Base-by-base conservation (phyloP, 2,113 vertebrate species). In the Apteryx owenii region DNA sequence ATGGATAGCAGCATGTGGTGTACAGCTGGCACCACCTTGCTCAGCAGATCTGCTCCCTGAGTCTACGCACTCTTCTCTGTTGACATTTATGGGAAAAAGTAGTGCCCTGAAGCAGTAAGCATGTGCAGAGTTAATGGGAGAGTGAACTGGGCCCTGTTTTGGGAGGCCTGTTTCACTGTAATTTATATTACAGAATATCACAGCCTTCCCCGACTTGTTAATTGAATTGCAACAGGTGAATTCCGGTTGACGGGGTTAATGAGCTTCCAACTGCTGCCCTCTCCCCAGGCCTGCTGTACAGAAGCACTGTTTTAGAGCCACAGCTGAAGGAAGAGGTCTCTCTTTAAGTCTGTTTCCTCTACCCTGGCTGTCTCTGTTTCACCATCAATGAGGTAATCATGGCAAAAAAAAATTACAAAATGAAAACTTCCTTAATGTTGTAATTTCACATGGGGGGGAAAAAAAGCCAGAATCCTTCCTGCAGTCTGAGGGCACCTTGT, bases 281-380 rank as follows among this genome's bases (percentile, higher is more conserved):
- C 56, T 54, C 17, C 44, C 18, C 16, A 9, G 5, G 4, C 4
- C 40, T 8, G 58, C 69, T 12, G 33, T 8, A 0, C 25, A 8
- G 42, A 4, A 48, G 6, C 0, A 6, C 1, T 20, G 25, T 6
- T 23, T 5, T 17, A 10, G 2, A 2, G 40, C 42, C 62, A 1
- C 42, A 0, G 3, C 40, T 10, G 12, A 26, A 6, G 5, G 1
- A 33, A 2, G 20, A 0, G 9, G 3, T 9, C 33, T 64, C 12
- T 22, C 73, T 38, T 11, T 21, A 9, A 31, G 25, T 2, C 28
- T 9, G 2, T 22, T 25, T 8, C 31, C 29, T n/a, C 46, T 23
- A 5, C 48, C 20, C 2, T 15, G 6, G 2, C 40, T 13, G 14
- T 17, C 42, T 17, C 42, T 1, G 16, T 18, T 7, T 42, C 26